phyloP scores from a whole-genome alignment of 2,797 vertebrate genomes.

The Lacerta agilis region DNA sequence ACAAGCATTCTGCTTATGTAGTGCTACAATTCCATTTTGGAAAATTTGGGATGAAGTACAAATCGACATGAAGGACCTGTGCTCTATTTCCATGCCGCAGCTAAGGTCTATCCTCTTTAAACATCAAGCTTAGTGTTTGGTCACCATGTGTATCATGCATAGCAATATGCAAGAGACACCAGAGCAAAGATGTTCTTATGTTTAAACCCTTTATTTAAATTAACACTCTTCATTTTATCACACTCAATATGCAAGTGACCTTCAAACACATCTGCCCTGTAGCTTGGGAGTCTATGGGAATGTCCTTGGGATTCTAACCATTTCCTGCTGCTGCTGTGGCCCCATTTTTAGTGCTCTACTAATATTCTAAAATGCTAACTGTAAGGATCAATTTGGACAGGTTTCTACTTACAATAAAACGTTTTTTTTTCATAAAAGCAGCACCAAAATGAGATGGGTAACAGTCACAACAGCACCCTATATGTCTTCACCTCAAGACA shows the following conservation, averaged over 20 bases:
- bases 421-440: accelerated
- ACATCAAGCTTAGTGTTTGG: neutral
- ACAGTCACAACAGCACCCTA: constrained; percentile 18
- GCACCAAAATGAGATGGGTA: constrained; percentile 1
- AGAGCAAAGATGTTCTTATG: neutral
- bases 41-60: too few species aligned
- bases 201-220: neutral
- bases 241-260: neutral
- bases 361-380: neutral
- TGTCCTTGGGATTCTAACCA: neutral
- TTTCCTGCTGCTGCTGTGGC: neutral
- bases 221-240: neutral
- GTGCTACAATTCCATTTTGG: neutral
- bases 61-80: neutral
- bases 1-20: neutral
- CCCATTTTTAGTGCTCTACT: neutral
- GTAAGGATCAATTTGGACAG: neutral
- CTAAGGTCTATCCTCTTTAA: neutral
- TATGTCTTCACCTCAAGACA: constrained; percentile 34
- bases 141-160: neutral
- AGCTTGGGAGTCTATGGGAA: neutral
- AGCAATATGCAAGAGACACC: neutral
- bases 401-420: accelerated
- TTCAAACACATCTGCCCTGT: neutral
- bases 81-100: neutral